A percentile compares a stretch with the other conserved stretches of the same genome.
phyloP scores from a whole-genome alignment of 2,113 vertebrate species.

The Alosa alosa region DNA sequence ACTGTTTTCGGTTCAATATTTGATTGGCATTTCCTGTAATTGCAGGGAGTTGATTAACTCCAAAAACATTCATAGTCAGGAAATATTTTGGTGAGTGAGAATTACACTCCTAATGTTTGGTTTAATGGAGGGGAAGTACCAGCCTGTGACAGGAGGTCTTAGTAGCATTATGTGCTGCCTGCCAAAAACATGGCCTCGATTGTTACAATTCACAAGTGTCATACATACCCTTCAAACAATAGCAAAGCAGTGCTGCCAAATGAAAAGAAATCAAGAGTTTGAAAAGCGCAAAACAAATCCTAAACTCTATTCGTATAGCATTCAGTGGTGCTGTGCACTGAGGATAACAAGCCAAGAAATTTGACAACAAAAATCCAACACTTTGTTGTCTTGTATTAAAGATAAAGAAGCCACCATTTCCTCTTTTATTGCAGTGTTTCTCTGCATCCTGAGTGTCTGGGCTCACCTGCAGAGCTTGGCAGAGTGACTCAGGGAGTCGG shows the following conservation, averaged over 20 bases:
- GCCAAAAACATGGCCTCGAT: neutral
- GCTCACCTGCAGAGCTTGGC: constrained; percentile 7
- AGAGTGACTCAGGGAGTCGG: neutral
- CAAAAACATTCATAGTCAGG: constrained; percentile 21
- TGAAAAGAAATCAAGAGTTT: neutral
- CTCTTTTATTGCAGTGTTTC: neutral
- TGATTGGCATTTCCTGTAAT: constrained; percentile 46
- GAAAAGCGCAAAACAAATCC: neutral
- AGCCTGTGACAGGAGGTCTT: neutral
- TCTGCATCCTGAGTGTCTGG: neutral
- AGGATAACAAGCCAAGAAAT: neutral
- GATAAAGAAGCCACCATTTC: neutral
- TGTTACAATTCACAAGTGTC: neutral
- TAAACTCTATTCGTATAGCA: neutral
- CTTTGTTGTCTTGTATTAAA: neutral
- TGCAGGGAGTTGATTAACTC: constrained; percentile 41
- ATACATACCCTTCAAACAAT: neutral
- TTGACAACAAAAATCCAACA: neutral
- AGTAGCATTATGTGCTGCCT: neutral
- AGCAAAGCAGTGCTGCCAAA: neutral
- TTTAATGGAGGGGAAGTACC: neutral
- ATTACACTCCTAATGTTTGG: neutral
- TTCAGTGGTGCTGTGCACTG: neutral
- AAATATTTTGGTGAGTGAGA: neutral
- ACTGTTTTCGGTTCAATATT: neutral